These are phyloP conservation scores for Morus bassanus DNA, from an alignment of 2,797 vertebrate species.

Conservation along the genomic window DNA sequence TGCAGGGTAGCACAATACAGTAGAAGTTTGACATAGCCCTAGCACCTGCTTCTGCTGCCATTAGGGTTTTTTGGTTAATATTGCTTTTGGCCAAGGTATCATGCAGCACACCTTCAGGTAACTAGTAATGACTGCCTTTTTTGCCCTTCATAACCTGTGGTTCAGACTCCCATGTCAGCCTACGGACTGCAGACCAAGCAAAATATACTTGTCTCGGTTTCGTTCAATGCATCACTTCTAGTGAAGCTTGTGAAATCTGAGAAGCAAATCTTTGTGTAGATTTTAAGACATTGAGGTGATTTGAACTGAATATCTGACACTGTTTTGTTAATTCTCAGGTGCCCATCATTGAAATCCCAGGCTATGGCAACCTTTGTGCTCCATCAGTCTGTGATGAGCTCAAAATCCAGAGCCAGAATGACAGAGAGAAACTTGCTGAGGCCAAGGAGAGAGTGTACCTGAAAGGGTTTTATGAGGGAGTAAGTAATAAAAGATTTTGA, in stretches of 20 bases:
- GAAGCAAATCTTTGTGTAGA: not conserved
- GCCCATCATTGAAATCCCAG: constrained; percentile 94
- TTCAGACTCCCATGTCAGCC: not conserved
- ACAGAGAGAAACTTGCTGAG: constrained; percentile 92
- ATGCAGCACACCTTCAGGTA: not conserved
- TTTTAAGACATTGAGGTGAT: not conserved
- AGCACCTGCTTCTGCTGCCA: not conserved
- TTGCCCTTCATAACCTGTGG: too few species aligned
- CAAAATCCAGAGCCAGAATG: constrained; percentile 98
- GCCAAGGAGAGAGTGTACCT: constrained; percentile 96
- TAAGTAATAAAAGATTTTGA: constrained; percentile 73
- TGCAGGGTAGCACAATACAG: not conserved
- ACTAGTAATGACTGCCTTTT: not conserved
- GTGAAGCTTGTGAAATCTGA: not conserved
- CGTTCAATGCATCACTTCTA: not conserved
- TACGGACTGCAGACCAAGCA: not conserved
- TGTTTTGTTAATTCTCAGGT: constrained; percentile 74
- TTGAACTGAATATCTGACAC: not conserved
- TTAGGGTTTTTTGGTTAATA: not conserved
- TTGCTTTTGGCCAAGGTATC: not conserved
- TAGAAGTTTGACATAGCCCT: not conserved
- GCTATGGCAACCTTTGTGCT: constrained; percentile 89
- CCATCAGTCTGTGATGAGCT: constrained; percentile 89
- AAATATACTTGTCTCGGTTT: not conserved
- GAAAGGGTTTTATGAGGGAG: constrained; percentile 97